Evolutionary conservation across 2,113 vertebrate species (phyloP).

Genomic region (Oxygymnocypris stewartii): DNA sequence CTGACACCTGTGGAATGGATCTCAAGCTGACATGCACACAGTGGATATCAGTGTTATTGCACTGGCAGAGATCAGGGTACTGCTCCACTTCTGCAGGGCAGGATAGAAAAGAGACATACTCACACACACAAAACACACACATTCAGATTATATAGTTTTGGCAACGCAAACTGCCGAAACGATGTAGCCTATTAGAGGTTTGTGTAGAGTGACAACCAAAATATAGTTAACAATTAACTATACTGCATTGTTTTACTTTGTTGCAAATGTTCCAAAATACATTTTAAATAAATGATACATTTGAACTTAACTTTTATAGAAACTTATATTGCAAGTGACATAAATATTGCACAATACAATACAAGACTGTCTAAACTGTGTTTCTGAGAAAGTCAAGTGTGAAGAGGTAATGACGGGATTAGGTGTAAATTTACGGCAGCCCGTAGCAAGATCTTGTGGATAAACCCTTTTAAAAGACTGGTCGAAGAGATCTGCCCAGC

Average conservation of each 20-base stretch:
- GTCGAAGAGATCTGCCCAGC: conserved; percentile 76
- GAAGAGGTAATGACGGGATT: background rate
- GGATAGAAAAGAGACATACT: conserved; percentile 44
- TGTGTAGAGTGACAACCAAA: background rate
- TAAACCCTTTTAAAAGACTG: conserved; percentile 64
- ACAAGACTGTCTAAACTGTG: background rate
- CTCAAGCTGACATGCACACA: conserved; percentile 69
- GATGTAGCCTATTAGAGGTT: background rate
- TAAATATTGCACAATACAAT: background rate
- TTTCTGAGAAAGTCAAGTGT: background rate
- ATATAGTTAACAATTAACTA: background rate
- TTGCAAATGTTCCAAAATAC: background rate
- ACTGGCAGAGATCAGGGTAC: conserved; percentile 71
- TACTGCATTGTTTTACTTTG: background rate
- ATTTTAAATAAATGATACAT: background rate
- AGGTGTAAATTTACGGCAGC: conserved; percentile 78
- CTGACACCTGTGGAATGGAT: conserved; percentile 69
- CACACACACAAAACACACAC: conserved; percentile 36
- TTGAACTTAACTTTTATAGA: background rate
- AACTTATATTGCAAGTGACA: background rate
- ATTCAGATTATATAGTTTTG: background rate
- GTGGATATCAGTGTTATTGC: conserved; percentile 66
- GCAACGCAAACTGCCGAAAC: background rate
- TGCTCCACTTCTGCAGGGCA: conserved; percentile 65
- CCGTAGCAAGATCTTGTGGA: conserved; percentile 59